These are phyloP conservation scores for Crotalus helleri DNA, from an alignment of 2,113 vertebrate genomes.

Conservation along the genomic window DNA sequence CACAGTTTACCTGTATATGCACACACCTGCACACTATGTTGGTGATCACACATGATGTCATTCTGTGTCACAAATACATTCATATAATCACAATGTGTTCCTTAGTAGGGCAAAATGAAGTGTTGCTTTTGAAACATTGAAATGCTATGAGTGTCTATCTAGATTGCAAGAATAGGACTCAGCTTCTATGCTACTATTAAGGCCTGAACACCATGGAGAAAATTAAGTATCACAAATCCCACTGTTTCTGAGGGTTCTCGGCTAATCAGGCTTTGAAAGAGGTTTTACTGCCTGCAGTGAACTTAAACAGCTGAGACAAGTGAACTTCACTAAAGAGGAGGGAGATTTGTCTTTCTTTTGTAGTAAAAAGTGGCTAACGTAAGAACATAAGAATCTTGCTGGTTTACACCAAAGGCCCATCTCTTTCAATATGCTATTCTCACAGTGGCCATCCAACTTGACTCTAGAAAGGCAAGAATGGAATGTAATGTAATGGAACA, in stretches of 20 bases:
- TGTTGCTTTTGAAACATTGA: background rate
- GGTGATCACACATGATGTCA: background rate
- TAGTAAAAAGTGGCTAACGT: background rate
- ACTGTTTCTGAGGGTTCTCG: slow-evolving; percentile 30
- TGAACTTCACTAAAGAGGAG: background rate
- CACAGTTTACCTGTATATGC: background rate
- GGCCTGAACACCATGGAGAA: background rate
- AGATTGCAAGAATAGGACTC: background rate
- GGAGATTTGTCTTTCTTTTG: background rate
- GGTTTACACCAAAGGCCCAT: background rate
- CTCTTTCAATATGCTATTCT: background rate
- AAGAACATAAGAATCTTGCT: background rate
- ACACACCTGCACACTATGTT: background rate
- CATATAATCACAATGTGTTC: background rate
- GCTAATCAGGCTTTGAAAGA: slow-evolving; percentile 26
- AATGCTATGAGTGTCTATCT: background rate
- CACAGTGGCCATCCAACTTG: background rate
- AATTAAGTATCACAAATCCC: background rate
- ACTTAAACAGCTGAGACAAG: background rate
- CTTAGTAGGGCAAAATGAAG: background rate
- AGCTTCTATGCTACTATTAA: background rate
- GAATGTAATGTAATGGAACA: accelerated
- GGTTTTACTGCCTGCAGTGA: slow-evolving; percentile 14
- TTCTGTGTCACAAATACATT: background rate
- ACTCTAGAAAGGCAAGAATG: background rate